Evolutionary conservation across 37 sponge, comb jelly and placozoan species (phyloP).

Genomic region (Axinella damicornis): DNA sequence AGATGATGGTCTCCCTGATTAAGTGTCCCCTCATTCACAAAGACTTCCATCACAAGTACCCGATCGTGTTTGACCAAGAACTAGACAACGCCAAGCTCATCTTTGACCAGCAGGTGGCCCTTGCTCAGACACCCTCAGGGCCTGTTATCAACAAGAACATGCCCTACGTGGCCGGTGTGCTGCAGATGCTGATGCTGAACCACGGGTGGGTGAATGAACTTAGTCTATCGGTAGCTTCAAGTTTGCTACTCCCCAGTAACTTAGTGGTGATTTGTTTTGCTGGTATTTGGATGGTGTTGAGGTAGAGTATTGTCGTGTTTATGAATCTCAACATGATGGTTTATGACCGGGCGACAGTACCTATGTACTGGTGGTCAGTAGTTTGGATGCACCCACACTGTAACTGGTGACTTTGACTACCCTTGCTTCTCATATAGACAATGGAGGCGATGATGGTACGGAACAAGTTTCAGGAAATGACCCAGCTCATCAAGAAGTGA

Average conservation of each 20-base stretch:
- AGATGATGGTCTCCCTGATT: conserved; percentile 89
- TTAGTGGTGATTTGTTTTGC: no score
- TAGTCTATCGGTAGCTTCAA: no score
- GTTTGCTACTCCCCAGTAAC: neutral
- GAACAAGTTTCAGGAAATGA: conserved; percentile 97
- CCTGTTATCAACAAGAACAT: conserved; percentile 93
- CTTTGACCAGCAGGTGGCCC: conserved; percentile 79
- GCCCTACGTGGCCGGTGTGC: conserved; percentile 88
- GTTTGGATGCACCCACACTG: no score
- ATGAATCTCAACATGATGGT: no score
- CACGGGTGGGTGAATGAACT: conserved; percentile 61
- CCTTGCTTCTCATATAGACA: conserved; percentile 42
- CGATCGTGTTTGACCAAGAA: conserved; percentile 80
- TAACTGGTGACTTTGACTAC: no score
- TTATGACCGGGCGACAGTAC: no score
- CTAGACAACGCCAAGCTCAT: conserved; percentile 87
- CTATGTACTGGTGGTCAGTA: no score
- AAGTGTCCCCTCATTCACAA: conserved; percentile 87
- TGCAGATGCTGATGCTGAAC: conserved; percentile 79
- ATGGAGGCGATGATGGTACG: conserved; percentile 86
- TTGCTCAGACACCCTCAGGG: conserved; percentile 46
- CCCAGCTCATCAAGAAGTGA: conserved; percentile 82
- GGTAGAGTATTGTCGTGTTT: no score
- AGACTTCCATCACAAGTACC: conserved; percentile 92
- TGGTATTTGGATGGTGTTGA: no score